Conservation (phyloP, 2,888 invertebrate genomes). For the Dasypolia templi region DNA sequence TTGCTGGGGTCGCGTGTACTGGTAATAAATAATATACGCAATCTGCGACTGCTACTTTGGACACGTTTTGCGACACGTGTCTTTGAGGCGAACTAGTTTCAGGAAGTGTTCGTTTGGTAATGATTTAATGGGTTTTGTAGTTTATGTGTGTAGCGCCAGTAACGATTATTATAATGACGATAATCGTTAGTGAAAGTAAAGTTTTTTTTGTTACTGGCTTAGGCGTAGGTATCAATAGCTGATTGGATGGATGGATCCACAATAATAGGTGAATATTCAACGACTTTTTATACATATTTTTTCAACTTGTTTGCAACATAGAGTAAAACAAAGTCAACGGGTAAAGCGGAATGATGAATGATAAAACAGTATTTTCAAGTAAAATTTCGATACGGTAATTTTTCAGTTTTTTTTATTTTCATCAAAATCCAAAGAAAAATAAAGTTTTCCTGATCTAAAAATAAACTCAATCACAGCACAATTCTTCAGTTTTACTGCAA, state of each 20-base stretch:
- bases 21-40: conserved; percentile 88
- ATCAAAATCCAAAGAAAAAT: too few species aligned
- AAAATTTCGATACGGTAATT: too few species aligned
- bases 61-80: conserved; percentile 67
- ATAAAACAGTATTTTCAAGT: too few species aligned
- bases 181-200: neutral
- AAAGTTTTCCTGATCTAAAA: neutral
- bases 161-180: neutral
- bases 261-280: neutral
- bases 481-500: conserved; percentile 8
- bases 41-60: conserved; percentile 79
- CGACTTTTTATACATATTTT: too few species aligned
- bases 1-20: conserved; percentile 85
- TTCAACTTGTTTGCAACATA: too few species aligned
- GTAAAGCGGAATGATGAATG: too few species aligned
- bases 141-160: neutral
- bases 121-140: conserved; percentile 42
- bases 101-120: conserved; percentile 48
- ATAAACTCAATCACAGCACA: conserved; percentile 22
- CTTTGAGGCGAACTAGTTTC: conserved; percentile 34
- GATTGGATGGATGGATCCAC: neutral
- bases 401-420: too few species aligned
- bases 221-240: neutral
- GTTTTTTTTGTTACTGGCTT: too few species aligned
- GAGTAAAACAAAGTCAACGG: too few species aligned